These are phyloP conservation scores for Drosophila emarginata DNA, from an alignment of 2,888 invertebrate species.

Conservation along the genomic window DNA sequence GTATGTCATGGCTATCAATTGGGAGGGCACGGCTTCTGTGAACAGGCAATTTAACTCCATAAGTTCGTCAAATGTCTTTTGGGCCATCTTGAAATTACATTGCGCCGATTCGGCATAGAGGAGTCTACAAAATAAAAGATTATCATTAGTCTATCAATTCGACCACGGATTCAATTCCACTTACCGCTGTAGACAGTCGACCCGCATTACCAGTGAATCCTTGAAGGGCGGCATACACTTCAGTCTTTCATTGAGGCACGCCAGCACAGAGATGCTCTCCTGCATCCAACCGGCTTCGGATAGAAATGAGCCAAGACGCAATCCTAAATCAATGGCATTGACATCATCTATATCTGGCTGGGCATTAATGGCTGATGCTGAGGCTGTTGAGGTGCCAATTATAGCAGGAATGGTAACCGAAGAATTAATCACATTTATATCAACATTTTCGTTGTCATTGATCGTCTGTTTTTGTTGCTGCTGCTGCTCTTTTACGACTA, in stretches of 20 bases:
- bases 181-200: constrained; percentile 94
- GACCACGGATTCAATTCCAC: not conserved
- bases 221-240: constrained; percentile 84
- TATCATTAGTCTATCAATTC: not conserved
- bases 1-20: constrained; percentile 88
- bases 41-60: constrained; percentile 84
- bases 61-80: constrained; percentile 87
- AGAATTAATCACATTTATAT: constrained; percentile 18
- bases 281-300: constrained; percentile 94
- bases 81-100: constrained; percentile 90
- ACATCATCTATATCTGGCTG: constrained; percentile 38
- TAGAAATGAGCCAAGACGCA: constrained; percentile 88
- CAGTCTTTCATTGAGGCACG: constrained; percentile 87
- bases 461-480: not conserved
- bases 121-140: constrained; percentile 84
- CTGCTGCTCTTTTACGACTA: not conserved
- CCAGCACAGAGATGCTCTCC: constrained; percentile 89
- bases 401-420: constrained; percentile 4
- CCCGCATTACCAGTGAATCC: constrained; percentile 86
- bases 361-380: not conserved
- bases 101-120: constrained; percentile 92
- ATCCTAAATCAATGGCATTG: constrained; percentile 76
- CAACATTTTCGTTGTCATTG: not conserved
- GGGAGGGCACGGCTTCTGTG: constrained; percentile 79
- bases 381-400: no score